A percentile compares a stretch with the other conserved stretches of the same genome.
Conservation (phyloP, 2,888 invertebrate genomes). For the Xestobium rufovillosum region DNA sequence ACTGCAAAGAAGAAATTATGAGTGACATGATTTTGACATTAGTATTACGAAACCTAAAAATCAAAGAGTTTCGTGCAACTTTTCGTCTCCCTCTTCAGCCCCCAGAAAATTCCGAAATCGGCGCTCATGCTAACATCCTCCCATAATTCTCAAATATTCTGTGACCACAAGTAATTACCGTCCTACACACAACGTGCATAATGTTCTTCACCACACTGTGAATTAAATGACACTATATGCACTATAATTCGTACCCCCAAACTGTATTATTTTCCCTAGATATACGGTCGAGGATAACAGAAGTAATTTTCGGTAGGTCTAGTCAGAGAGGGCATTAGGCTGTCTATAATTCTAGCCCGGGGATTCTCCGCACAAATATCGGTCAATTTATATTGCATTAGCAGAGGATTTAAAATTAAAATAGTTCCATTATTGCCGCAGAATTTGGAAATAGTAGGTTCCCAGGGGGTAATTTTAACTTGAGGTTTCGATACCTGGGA, state of each 20-base stretch:
- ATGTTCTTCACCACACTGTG: slow-evolving; percentile 18
- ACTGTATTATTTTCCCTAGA: slow-evolving; percentile 9
- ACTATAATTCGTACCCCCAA: slow-evolving; percentile 29
- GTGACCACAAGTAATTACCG: slow-evolving; percentile 21
- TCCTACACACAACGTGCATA: slow-evolving; percentile 15
- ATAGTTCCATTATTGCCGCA: slow-evolving; percentile 1
- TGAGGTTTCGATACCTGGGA: slow-evolving; percentile 20
- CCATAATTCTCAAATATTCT: slow-evolving; percentile 24
- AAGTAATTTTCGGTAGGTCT: slow-evolving; percentile 24
- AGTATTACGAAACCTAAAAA: no score
- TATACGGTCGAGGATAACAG: slow-evolving; percentile 10
- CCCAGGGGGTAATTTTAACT: no score
- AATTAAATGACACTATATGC: slow-evolving; percentile 33
- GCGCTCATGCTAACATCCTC: no score
- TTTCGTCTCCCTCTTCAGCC: no score
- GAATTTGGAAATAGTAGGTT: not conserved
- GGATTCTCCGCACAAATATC: slow-evolving; percentile 21
- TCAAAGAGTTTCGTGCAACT: no score
- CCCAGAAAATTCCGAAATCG: no score
- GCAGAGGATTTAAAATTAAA: slow-evolving; percentile 6
- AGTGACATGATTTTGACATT: no score
- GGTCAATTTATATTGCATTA: slow-evolving; percentile 33
- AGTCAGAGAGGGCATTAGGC: slow-evolving; percentile 25
- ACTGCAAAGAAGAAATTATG: no score
- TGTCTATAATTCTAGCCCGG: slow-evolving; percentile 31